Evolutionary conservation across 2,888 invertebrate genomes (phyloP).

Genomic region (Gerris lacustris): DNA sequence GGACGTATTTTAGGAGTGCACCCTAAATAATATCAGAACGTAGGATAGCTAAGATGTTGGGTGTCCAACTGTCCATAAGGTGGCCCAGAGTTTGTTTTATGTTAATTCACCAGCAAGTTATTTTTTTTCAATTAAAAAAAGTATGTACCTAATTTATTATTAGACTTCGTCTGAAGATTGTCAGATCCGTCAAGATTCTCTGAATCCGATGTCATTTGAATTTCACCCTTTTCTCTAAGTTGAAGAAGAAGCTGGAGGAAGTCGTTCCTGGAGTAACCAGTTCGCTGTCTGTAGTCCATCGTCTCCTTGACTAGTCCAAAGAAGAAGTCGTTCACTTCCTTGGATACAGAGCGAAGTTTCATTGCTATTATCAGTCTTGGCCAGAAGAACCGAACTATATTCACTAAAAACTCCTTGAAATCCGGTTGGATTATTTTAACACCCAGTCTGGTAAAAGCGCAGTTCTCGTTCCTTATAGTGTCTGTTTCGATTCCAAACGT

Average conservation of each 20-base stretch:
- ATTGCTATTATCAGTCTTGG: constrained; percentile 9
- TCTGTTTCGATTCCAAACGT: constrained; percentile 38
- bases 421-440: constrained; percentile 33
- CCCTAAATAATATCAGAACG: too few relatives aligned
- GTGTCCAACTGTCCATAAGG: too few relatives aligned
- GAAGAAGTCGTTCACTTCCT: constrained; percentile 19
- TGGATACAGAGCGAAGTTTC: constrained; percentile 11
- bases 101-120: too few relatives aligned
- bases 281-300: constrained; percentile 14
- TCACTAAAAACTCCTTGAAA: constrained; percentile 1
- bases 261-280: constrained; percentile 17
- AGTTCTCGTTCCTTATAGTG: constrained; percentile 33
- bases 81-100: too few relatives aligned
- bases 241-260: constrained; percentile 19
- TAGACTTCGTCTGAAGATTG: too few relatives aligned
- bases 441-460: constrained; percentile 34
- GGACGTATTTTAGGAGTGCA: too few relatives aligned
- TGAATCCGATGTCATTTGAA: neutral
- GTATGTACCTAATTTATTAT: too few relatives aligned
- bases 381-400: constrained; percentile 11
- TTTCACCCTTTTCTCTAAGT: constrained; percentile 13
- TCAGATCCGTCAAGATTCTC: too few relatives aligned
- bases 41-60: too few relatives aligned
- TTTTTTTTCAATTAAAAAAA: too few relatives aligned
- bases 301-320: constrained; percentile 16